Percentiles rank a stretch among this genome's conserved stretches.
Evolutionary conservation across 2,113 vertebrate genomes (phyloP).

Genomic region (Plestiodon gilberti): DNA sequence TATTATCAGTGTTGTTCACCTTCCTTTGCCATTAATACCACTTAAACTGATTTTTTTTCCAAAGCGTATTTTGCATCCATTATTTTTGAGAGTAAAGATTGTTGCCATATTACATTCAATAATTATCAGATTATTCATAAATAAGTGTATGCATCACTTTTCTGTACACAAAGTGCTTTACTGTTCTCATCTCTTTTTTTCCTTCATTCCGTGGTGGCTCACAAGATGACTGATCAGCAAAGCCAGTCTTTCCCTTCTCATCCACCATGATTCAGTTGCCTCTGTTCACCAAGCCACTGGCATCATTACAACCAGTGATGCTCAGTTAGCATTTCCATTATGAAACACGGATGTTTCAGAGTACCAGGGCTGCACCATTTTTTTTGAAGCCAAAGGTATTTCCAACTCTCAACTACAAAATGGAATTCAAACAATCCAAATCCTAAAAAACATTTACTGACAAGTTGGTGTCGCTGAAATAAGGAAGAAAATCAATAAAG

Average conservation of each 20-base stretch:
- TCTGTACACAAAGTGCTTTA: background rate
- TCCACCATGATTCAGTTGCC: constrained; percentile 31
- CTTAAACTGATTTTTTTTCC: constrained; percentile 78
- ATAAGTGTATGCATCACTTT: background rate
- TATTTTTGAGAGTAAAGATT: constrained; percentile 74
- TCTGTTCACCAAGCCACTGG: constrained; percentile 44
- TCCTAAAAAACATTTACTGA: background rate
- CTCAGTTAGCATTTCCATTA: constrained; percentile 49
- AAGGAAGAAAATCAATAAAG: background rate
- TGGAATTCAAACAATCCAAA: background rate
- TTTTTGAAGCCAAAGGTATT: constrained; percentile 32
- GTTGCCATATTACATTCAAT: constrained; percentile 72
- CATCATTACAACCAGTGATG: constrained; percentile 31
- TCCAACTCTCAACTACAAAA: constrained; percentile 16
- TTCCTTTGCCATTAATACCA: constrained; percentile 80
- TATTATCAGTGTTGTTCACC: constrained; percentile 84
- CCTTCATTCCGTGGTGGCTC: constrained; percentile 50
- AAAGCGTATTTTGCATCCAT: constrained; percentile 76
- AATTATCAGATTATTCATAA: constrained; percentile 44
- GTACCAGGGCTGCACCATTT: constrained; percentile 41
- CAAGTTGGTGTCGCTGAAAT: background rate
- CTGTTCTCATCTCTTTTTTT: background rate
- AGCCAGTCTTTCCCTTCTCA: background rate
- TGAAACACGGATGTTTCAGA: constrained; percentile 13
- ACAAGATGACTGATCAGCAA: constrained; percentile 68